A percentile compares a stretch with the other conserved stretches of the same genome.
These are phyloP conservation scores for Haliclona indistincta DNA, from an alignment of 37 sponge, comb jelly and placozoan species.

Conservation along the genomic window DNA sequence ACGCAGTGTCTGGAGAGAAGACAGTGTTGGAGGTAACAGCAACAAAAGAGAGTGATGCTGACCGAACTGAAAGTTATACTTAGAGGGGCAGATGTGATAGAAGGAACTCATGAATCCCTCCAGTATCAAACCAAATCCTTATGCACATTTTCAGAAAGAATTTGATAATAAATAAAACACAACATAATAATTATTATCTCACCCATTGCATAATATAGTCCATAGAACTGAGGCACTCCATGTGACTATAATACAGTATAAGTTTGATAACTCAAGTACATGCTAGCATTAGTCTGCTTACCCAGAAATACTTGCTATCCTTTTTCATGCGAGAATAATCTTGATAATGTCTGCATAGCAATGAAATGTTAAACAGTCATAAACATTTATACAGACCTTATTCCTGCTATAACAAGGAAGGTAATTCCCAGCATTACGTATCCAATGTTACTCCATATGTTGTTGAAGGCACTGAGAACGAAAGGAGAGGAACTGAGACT, in stretches of 20 bases:
- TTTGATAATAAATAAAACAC: not conserved
- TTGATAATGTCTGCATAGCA: not conserved
- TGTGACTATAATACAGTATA: constrained; percentile 17
- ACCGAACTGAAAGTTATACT: constrained; percentile 94
- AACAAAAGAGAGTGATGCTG: not conserved
- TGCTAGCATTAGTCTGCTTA: too few relatives aligned
- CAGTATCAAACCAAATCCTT: constrained; percentile 58
- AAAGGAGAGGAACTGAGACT: not conserved
- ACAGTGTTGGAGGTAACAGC: not conserved
- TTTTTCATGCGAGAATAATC: not conserved
- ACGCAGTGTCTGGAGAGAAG: constrained; percentile 72
- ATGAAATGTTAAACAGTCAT: not conserved
- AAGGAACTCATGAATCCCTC: constrained; percentile 83
- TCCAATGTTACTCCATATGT: constrained; percentile 77
- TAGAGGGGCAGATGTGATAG: constrained; percentile 93
- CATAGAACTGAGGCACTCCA: constrained; percentile 88
- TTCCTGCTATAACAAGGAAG: constrained; percentile 52
- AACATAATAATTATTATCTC: too few relatives aligned
- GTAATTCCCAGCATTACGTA: constrained; percentile 63
- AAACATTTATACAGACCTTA: not conserved
- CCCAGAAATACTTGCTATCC: too few relatives aligned
- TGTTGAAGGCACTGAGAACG: constrained; percentile 51
- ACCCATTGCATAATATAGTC: constrained; percentile 86
- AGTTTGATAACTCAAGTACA: too few relatives aligned
- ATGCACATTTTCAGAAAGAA: not conserved